Evolutionary conservation across 2,888 invertebrate species (phyloP).

Genomic region (Agrochola lota): DNA sequence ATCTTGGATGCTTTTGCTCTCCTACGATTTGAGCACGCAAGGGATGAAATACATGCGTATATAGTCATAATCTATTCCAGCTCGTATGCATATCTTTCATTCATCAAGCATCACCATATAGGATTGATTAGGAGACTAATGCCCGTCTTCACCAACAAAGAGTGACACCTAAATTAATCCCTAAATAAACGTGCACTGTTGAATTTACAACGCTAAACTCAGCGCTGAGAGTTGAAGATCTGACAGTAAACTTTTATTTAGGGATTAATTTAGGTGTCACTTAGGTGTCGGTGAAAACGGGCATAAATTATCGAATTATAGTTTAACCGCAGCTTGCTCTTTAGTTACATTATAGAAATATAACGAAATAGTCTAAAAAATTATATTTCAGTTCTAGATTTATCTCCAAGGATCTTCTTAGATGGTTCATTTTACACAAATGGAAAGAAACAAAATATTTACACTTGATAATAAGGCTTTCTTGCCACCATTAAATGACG

Average conservation of each 20-base stretch:
- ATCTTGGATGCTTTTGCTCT: background rate
- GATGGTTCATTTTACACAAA: constrained; percentile 21
- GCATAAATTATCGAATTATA: too few relatives aligned
- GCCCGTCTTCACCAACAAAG: too few relatives aligned
- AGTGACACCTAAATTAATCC: too few relatives aligned
- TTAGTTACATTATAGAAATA: background rate
- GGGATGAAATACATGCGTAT: background rate
- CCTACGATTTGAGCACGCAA: background rate
- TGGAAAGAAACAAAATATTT: constrained; percentile 38
- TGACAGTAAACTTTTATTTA: too few relatives aligned
- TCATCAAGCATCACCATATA: background rate
- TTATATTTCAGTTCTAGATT: background rate
- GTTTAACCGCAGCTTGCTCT: background rate
- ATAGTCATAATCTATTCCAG: background rate
- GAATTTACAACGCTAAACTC: too few relatives aligned
- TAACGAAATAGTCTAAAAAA: background rate
- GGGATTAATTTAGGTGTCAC: too few relatives aligned
- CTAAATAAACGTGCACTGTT: too few relatives aligned
- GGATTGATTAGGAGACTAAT: background rate
- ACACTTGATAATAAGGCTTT: constrained; percentile 46
- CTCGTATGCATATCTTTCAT: background rate
- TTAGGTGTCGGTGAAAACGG: too few relatives aligned
- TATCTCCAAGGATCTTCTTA: background rate
- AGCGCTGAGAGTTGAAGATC: too few relatives aligned
- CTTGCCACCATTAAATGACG: constrained; percentile 38